A percentile compares a stretch with the other conserved stretches of the same genome.
phyloP scores from a whole-genome alignment of 2,888 invertebrate species.

The Drosophila algonquin region DNA sequence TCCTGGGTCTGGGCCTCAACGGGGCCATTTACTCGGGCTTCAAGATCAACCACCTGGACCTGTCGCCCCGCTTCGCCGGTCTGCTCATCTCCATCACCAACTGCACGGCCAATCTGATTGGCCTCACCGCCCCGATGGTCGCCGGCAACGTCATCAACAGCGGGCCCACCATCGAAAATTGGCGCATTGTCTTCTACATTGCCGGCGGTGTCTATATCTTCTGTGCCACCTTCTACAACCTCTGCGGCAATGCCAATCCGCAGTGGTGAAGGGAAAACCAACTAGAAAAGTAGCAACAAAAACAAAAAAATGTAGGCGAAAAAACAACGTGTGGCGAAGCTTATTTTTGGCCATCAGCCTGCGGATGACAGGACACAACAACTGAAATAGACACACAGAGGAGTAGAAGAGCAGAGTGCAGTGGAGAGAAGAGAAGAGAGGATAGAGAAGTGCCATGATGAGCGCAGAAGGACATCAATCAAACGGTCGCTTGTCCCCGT shows the following conservation, averaged over 20 bases:
- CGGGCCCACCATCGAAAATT: conserved; percentile 92
- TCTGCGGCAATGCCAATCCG: conserved; percentile 90
- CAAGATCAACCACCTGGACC: conserved; percentile 94
- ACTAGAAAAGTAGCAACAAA: not conserved
- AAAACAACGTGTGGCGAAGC: not conserved
- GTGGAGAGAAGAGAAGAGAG: not conserved
- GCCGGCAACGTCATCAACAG: conserved; percentile 91
- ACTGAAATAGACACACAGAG: conserved; percentile 2
- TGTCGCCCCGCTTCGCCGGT: conserved; percentile 94
- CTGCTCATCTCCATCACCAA: conserved; percentile 95
- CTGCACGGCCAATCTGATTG: conserved; percentile 93
- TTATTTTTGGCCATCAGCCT: conserved; percentile 6
- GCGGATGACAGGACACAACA: conserved; percentile 16
- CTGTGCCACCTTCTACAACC: conserved; percentile 90
- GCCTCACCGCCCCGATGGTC: conserved; percentile 91
- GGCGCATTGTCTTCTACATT: conserved; percentile 93
- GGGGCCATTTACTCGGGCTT: conserved; percentile 91
- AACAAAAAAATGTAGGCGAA: too few relatives aligned
- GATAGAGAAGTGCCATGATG: not conserved
- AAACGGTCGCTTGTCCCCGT: conserved; percentile 33
- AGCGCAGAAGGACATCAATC: conserved; percentile 47
- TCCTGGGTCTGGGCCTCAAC: conserved; percentile 92
- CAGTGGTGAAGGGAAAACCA: conserved; percentile 89
- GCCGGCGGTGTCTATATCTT: conserved; percentile 90
- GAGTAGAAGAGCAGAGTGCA: conserved; percentile 2